These are phyloP conservation scores for Neopipo cinnamomea DNA, from an alignment of 2,113 vertebrate species.

Conservation along the genomic window DNA sequence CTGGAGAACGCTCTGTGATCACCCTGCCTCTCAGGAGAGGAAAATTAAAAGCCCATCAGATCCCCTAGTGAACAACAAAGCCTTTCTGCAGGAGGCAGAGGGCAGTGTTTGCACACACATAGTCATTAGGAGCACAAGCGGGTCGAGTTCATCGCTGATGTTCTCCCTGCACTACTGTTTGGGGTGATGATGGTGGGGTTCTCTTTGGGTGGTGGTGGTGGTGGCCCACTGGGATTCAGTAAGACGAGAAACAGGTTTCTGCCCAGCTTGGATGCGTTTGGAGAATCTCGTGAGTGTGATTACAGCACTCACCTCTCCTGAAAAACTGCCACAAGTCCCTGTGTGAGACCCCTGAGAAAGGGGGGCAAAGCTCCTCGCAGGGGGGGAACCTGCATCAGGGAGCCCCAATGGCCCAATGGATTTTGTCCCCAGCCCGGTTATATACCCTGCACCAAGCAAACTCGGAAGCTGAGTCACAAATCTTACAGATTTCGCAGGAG, in stretches of 20 bases:
- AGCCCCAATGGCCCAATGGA: accelerated
- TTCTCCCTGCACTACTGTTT: neutral
- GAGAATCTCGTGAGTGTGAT: accelerated
- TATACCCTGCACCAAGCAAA: neutral
- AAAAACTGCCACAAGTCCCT: neutral
- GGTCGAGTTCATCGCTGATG: neutral
- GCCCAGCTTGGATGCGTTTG: neutral
- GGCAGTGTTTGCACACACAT: constrained; percentile 60
- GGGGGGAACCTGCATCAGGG: accelerated
- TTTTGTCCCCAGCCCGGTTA: neutral
- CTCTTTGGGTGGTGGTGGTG: neutral
- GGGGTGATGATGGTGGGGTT: neutral
- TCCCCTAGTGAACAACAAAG: neutral
- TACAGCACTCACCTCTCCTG: neutral
- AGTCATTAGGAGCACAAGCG: accelerated
- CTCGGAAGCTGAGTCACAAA: neutral
- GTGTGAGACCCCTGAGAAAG: neutral
- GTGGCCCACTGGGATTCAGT: neutral
- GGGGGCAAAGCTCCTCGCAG: neutral
- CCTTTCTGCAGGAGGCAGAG: constrained; percentile 53
- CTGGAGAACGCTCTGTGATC: neutral
- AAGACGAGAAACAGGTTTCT: neutral
- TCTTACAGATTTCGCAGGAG: neutral
- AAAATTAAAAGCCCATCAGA: neutral
- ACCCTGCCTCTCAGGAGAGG: neutral